A percentile compares a stretch with the other conserved stretches of the same genome.
These are phyloP conservation scores for Drosophila equinoxialis DNA, from an alignment of 1,140 invertebrate genomes.

Conservation along the genomic window DNA sequence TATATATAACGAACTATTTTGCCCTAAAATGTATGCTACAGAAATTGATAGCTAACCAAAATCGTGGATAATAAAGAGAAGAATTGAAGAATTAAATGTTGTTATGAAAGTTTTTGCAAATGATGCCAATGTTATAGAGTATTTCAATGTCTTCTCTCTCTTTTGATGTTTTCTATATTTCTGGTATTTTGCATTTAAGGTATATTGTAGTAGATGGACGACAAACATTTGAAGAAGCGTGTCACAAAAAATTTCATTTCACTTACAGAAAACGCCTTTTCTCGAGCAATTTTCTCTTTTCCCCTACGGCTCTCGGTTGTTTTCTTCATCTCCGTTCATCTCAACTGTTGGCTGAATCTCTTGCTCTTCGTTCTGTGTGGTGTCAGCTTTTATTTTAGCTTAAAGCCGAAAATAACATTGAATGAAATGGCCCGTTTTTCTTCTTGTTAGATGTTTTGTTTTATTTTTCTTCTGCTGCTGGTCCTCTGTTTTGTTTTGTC, in stretches of 20 bases:
- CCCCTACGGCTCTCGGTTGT: background rate
- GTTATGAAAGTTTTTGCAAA: background rate
- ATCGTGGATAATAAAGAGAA: background rate
- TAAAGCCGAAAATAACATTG: conserved; percentile 75
- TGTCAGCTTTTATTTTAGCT: conserved; percentile 72
- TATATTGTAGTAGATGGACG: conserved; percentile 21
- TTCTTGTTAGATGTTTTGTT: conserved; percentile 46
- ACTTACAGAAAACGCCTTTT: conserved; percentile 32
- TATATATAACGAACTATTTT: no score
- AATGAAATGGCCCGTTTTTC: conserved; percentile 68
- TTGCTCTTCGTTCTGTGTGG: conserved; percentile 23
- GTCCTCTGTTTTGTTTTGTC: conserved; percentile 40
- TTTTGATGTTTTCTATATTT: background rate
- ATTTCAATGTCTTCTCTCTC: background rate
- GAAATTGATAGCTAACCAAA: background rate
- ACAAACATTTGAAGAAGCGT: conserved; percentile 63
- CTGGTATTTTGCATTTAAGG: conserved; percentile 1
- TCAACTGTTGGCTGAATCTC: background rate
- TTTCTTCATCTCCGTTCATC: conserved; percentile 20
- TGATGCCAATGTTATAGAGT: background rate
- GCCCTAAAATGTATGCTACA: background rate
- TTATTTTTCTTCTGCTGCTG: background rate
- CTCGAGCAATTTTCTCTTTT: background rate
- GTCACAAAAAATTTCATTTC: conserved; percentile 75
- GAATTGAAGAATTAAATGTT: no score